phyloP scores from a whole-genome alignment of 2,797 vertebrate genomes.

The Danio albolineatus region DNA sequence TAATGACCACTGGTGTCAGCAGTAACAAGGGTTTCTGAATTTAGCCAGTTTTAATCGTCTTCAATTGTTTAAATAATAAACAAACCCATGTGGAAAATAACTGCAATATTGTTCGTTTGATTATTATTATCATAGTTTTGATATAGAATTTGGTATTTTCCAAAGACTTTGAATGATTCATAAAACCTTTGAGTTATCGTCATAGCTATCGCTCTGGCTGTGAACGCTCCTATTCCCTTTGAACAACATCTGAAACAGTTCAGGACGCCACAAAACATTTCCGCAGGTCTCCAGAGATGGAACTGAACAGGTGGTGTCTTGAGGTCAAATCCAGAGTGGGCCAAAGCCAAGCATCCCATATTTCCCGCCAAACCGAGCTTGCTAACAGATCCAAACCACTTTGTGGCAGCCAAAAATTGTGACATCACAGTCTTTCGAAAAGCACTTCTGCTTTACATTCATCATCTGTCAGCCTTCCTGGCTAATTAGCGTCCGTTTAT shows the following conservation, averaged over 20 bases:
- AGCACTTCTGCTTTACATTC: slow-evolving; percentile 68
- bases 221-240: background rate
- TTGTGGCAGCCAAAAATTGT: slow-evolving; percentile 26
- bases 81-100: too few species aligned
- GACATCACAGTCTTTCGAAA: slow-evolving; percentile 64
- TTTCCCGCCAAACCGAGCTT: background rate
- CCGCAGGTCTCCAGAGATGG: background rate
- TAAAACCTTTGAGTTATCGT: background rate
- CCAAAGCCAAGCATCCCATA: slow-evolving; percentile 2
- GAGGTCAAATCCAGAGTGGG: slow-evolving; percentile 27
- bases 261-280: background rate
- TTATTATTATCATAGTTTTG: background rate
- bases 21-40: too few species aligned
- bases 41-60: too few species aligned
- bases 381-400: background rate
- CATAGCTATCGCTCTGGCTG: background rate
- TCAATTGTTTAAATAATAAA: too few species aligned
- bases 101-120: too few species aligned
- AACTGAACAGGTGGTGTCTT: slow-evolving; percentile 5
- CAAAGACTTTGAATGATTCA: background rate
- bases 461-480: slow-evolving; percentile 46
- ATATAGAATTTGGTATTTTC: background rate
- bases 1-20: background rate
- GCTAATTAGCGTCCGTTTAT: slow-evolving; percentile 57
- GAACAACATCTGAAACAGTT: background rate